Evolutionary conservation across 2,113 vertebrate species (phyloP).

Genomic region (Panthera uncia): DNA sequence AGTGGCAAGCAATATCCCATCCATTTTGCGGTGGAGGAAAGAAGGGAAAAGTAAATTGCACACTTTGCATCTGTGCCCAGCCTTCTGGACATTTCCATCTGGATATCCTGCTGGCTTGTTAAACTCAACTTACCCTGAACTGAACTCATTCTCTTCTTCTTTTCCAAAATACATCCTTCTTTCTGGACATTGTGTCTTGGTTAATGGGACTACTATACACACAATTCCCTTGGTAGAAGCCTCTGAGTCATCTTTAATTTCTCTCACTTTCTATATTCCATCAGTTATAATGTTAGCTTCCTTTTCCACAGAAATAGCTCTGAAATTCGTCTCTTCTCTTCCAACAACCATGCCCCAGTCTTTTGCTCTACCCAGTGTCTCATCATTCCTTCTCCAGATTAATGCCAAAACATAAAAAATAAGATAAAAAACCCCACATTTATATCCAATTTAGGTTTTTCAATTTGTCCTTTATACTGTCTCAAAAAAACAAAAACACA

Average conservation of each 20-base stretch:
- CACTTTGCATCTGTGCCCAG: slow-evolving; percentile 5
- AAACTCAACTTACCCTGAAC: slow-evolving; percentile 12
- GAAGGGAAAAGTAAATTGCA: slow-evolving; percentile 51
- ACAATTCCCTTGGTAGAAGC: background rate
- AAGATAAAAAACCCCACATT: background rate
- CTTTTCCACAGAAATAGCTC: background rate
- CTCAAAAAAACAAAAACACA: background rate
- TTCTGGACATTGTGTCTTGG: background rate
- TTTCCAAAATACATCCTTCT: slow-evolving; percentile 5
- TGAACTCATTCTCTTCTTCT: background rate
- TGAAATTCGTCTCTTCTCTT: background rate
- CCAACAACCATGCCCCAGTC: background rate
- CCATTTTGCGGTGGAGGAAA: slow-evolving; percentile 50
- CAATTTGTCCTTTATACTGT: background rate
- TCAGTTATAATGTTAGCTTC: background rate
- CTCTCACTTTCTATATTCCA: background rate
- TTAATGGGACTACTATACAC: background rate
- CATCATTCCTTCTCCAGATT: background rate
- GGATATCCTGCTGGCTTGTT: slow-evolving; percentile 46
- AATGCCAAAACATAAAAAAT: background rate
- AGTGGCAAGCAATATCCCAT: slow-evolving; percentile 26
- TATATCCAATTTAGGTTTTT: background rate
- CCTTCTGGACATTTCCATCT: slow-evolving; percentile 59
- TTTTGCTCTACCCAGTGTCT: background rate
- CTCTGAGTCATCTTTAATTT: background rate